These are phyloP conservation scores for Anadara kagoshimensis DNA, from an alignment of 1,140 invertebrate species.

Conservation along the genomic window DNA sequence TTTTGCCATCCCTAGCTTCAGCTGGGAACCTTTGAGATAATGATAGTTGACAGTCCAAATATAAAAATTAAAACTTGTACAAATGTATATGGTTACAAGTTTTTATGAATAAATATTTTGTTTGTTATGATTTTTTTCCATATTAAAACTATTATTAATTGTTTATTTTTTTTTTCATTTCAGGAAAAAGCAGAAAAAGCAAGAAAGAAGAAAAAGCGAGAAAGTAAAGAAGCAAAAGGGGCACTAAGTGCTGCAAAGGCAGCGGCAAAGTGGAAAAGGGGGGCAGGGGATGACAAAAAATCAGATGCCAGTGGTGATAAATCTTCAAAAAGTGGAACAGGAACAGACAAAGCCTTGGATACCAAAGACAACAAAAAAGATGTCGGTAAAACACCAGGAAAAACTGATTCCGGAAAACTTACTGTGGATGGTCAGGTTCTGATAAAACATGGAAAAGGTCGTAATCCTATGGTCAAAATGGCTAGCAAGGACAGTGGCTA, in stretches of 20 bases:
- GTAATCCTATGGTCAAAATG: slow-evolving; percentile 59
- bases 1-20: too few relatives aligned
- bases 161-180: slow-evolving; percentile 20
- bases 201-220: slow-evolving; percentile 47
- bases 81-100: too few relatives aligned
- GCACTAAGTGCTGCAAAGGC: slow-evolving; percentile 32
- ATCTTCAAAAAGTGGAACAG: too few relatives aligned
- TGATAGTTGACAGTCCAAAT: too few relatives aligned
- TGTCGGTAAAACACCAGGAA: slow-evolving; percentile 24
- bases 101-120: too few relatives aligned
- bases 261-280: slow-evolving; percentile 34
- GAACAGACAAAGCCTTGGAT: slow-evolving; percentile 1
- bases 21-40: too few relatives aligned
- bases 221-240: slow-evolving; percentile 47
- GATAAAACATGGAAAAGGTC: slow-evolving; percentile 41
- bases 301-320: not conserved
- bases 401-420: slow-evolving; percentile 25
- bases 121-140: too few relatives aligned
- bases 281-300: slow-evolving; percentile 7
- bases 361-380: slow-evolving; percentile 28
- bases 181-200: slow-evolving; percentile 58
- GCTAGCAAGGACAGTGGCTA: slow-evolving; percentile 62
- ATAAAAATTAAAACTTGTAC: too few relatives aligned
- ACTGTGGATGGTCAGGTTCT: slow-evolving; percentile 28
- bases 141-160: not conserved